Evolutionary conservation across 2,888 invertebrate species (phyloP), one percentile per base, ranked within the genome.

Genomic region (Linnaemya vulpina): DNA sequence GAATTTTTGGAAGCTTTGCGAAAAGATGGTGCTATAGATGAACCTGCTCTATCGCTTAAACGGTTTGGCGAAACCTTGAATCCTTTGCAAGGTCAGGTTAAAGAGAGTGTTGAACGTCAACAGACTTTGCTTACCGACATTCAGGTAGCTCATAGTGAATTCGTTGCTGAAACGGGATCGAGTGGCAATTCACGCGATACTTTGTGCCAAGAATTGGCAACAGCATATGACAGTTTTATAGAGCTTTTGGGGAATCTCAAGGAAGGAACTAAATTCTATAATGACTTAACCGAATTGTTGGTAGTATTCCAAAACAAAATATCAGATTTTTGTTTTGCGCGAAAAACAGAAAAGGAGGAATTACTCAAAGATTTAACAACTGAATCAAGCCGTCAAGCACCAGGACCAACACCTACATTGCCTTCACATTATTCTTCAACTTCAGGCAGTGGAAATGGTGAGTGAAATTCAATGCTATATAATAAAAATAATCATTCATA

Each of bases 301-400:
- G 95, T 99, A 20, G 96, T 96, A 78, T 98, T 98, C 93, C 99
- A 99, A 94, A 98, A 97, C 93, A 99, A 99, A 93, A 97, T 99
- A 84, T 96, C 96, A 9, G 99, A 99, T 94, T 99, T 97, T 93
- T 98, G 98, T 92, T 99, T 99, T 93, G 99, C 99, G 51, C 96
- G 99, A 43, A 98, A 98, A 93, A 99, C 99, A 0, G 99, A 99
- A 93, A 99, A 99, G 92, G 99, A 99, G 89, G 99, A 99, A 92
- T 93, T 99, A 88, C 93, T 99, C 92, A 97, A 98, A 92, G 98
- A 99, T 93, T 94, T 99, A 82, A 98, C 98, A 84, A 96, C 96
- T 88, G 95, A 95, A 90, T 95, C 96, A 55, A 95, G 96, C 87
- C 94, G 96, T 75, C 93, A 94, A 85, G 93, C 93, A 9, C 93